phyloP scores from a whole-genome alignment of 2,888 invertebrate genomes.

The Acleris sparsana region DNA sequence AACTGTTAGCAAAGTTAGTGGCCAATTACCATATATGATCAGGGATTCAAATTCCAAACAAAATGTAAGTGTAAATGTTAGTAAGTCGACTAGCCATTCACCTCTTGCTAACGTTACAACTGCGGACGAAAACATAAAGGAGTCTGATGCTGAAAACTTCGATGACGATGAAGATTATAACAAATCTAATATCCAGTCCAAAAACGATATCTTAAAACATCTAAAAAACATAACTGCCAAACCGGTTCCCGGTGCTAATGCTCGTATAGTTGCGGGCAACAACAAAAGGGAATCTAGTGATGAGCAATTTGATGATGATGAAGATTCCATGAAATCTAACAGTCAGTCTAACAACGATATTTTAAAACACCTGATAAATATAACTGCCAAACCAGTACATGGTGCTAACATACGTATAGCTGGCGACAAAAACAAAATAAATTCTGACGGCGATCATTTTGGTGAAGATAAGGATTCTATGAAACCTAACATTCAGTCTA shows the following conservation, averaged over 20 bases:
- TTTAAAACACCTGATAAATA: constrained; percentile 61
- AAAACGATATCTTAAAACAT: constrained; percentile 58
- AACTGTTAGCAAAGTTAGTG: neutral
- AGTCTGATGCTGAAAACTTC: neutral
- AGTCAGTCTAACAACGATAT: constrained; percentile 51
- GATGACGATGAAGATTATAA: neutral
- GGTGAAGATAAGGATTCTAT: constrained; percentile 35
- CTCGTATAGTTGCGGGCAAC: constrained; percentile 6
- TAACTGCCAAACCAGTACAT: constrained; percentile 59
- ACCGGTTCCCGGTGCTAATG: constrained; percentile 41
- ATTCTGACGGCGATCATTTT: constrained; percentile 32
- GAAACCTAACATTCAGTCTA: constrained; percentile 45
- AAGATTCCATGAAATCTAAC: constrained; percentile 27
- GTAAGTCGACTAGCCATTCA: constrained; percentile 11
- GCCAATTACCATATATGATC: neutral
- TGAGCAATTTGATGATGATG: neutral
- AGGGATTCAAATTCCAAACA: constrained; percentile 14
- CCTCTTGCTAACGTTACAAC: neutral
- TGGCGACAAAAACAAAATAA: constrained; percentile 28
- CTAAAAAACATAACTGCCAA: constrained; percentile 64
- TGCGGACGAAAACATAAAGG: constrained; percentile 10
- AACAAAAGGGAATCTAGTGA: neutral
- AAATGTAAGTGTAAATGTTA: constrained; percentile 25
- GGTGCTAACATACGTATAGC: constrained; percentile 13
- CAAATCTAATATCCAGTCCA: constrained; percentile 43